Percentiles rank a stretch among this genome's conserved stretches.
phyloP scores from a whole-genome alignment of 2,113 vertebrate species.

The Mobula birostris region DNA sequence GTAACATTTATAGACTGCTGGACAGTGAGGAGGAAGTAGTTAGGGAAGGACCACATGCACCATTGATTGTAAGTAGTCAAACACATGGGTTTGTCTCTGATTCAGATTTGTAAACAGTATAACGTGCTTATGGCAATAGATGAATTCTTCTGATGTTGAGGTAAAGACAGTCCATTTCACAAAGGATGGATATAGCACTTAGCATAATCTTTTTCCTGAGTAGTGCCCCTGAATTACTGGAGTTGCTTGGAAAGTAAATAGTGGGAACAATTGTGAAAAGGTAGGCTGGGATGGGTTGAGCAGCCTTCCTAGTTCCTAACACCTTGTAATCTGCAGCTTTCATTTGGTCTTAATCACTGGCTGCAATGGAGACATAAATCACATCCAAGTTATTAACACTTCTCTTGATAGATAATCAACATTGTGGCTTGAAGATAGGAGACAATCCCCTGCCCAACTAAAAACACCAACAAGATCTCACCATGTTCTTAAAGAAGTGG shows the following conservation, averaged over 20 bases:
- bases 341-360: neutral
- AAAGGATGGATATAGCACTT: too few relatives aligned
- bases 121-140: too few relatives aligned
- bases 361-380: neutral
- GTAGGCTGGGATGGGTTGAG: neutral
- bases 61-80: too few relatives aligned
- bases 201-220: neutral
- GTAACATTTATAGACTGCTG: too few relatives aligned
- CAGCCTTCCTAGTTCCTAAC: neutral
- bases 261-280: neutral
- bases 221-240: neutral
- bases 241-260: neutral
- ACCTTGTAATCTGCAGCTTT: neutral
- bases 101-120: too few relatives aligned
- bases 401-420: neutral
- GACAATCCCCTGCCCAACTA: too few relatives aligned
- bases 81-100: neutral
- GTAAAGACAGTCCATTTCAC: too few relatives aligned
- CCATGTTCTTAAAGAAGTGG: constrained; percentile 95
- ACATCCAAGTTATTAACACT: neutral
- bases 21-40: too few relatives aligned
- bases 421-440: neutral
- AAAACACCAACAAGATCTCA: constrained; percentile 55
- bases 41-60: too few relatives aligned
- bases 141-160: too few relatives aligned